Base-by-base conservation (phyloP, 2,797 vertebrate species). In the Champsocephalus gunnari region DNA sequence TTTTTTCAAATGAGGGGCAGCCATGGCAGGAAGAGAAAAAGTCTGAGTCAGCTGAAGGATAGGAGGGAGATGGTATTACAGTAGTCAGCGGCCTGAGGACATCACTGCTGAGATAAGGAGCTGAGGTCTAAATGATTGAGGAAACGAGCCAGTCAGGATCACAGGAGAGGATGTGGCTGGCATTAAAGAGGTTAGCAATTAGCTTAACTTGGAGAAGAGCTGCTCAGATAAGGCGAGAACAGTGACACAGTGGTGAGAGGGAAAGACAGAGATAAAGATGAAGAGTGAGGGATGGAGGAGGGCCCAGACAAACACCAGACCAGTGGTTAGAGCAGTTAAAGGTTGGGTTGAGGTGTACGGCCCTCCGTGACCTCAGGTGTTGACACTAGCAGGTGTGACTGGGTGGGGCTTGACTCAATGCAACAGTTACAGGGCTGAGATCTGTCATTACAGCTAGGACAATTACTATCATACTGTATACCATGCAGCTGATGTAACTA, bases 371-470 rank as follows among this genome's bases (percentile, higher is more conserved):
- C 90, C 87, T 88, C 84, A 87, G 87, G 87, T 91, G 85, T 76
- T 87, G 67, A 91, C 78, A 87, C 71, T 60, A 87, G 75, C 92
- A 93, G 90, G 88, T 92, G 93, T 91, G 90, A 86, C 77, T 74
- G 80, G 88, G 88, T 76, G 81, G 71, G 47, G 83, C 51, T 43
- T 54, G 74, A 34, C 76, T 63, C 66, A 80, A 32, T 62, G 61
- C 67, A 83, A 72, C 75, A 83, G 63, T 79, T 84, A 75, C 77
- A 81, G 62, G 61, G 73, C 64, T 58, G 85, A 90, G 89, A 90
- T 83, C 83, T 92, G 87, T 89, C 73, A 90, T 84, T 83, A 80
- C 87, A 58, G 50, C 48, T 0, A 32, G 48, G 69, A 67, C 73
- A 81, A 87, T 81, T 60, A 86, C 73, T 81, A 72, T 80, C 24